phyloP scores from a whole-genome alignment of 1,140 invertebrate genomes.

The Agraylea sexmaculata region DNA sequence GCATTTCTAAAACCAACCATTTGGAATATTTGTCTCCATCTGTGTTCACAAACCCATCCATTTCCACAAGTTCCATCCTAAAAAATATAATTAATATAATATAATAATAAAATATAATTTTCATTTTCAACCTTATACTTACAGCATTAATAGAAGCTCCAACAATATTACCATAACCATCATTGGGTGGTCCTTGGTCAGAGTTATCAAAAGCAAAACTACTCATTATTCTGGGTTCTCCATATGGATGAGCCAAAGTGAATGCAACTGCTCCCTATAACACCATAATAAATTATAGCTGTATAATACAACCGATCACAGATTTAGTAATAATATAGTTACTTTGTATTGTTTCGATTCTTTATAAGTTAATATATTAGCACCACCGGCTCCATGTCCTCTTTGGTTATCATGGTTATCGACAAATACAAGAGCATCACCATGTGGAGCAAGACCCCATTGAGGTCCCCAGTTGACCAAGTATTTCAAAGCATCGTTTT shows the following conservation, averaged over 20 bases:
- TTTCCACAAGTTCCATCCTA: conserved; percentile 55
- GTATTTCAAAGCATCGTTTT: conserved; percentile 32
- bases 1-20: conserved; percentile 68
- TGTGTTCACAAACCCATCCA: conserved; percentile 84
- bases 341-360: conserved; percentile 46
- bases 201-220: conserved; percentile 49
- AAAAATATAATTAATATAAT: conserved; percentile 6
- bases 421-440: conserved; percentile 48
- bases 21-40: conserved; percentile 69
- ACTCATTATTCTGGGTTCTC: conserved; percentile 65
- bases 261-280: conserved; percentile 59
- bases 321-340: conserved; percentile 8
- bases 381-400: conserved; percentile 41
- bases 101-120: conserved; percentile 1
- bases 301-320: not conserved
- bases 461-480: conserved; percentile 42
- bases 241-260: conserved; percentile 76
- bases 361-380: conserved; percentile 47
- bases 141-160: conserved; percentile 49
- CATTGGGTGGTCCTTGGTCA: conserved; percentile 49
- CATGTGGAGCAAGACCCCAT: conserved; percentile 44
- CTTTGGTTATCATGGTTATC: conserved; percentile 51
- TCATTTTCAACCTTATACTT: conserved; percentile 16
- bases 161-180: conserved; percentile 49
- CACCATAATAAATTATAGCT: conserved; percentile 8